phyloP scores from a whole-genome alignment of 2,797 vertebrate species.

The Tympanoctomys barrerae region DNA sequence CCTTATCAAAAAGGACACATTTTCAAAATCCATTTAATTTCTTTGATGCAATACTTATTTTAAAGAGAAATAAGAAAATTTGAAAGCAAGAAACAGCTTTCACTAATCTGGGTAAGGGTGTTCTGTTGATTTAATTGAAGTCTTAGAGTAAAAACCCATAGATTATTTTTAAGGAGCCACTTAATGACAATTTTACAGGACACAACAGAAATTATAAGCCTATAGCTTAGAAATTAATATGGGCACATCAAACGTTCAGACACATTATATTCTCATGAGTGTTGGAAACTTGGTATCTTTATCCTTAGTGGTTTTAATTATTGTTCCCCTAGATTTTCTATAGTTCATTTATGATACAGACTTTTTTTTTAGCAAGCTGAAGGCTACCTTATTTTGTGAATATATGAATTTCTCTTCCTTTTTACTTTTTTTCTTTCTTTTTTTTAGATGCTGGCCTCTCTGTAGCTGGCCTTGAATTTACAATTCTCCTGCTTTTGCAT shows the following conservation, averaged over 20 bases:
- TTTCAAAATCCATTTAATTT: not conserved
- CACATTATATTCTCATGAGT: not conserved
- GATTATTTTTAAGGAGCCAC: not conserved
- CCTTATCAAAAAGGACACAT: not conserved
- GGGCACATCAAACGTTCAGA: not conserved
- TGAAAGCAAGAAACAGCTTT: not conserved
- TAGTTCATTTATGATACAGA: not conserved
- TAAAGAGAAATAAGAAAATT: not conserved
- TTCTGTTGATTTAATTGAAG: not conserved
- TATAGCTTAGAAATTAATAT: not conserved
- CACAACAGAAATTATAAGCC: not conserved
- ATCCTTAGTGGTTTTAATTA: not conserved
- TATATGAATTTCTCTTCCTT: not conserved
- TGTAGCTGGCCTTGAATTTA: not conserved
- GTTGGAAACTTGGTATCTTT: not conserved
- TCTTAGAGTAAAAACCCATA: not conserved
- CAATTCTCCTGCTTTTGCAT: not conserved
- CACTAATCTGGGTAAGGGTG: not conserved
- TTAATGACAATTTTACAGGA: not conserved
- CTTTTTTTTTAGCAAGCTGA: not conserved
- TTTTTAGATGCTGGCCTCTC: not conserved
- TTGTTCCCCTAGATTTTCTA: not conserved
- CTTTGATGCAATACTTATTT: not conserved
- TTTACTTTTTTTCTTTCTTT: not conserved
- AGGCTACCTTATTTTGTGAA: not conserved